Percentiles rank a stretch among this genome's conserved stretches.
Conservation (phyloP, 2,888 invertebrate genomes). For the Tricholauxania praeusta region DNA sequence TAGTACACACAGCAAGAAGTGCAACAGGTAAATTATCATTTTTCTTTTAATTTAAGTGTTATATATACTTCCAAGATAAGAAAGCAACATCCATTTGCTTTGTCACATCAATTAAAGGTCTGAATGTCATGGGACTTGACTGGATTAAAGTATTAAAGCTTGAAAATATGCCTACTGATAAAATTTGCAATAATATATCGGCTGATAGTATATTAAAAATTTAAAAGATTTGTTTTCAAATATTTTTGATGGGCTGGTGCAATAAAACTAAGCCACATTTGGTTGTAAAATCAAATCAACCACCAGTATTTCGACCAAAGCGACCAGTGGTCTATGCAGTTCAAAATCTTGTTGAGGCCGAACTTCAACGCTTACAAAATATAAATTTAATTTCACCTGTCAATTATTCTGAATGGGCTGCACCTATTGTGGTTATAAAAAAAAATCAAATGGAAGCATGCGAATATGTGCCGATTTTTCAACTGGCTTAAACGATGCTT, state of each 20-base stretch:
- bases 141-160: constrained; percentile 40
- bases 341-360: too few relatives aligned
- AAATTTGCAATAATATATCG: too few relatives aligned
- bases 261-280: constrained; percentile 44
- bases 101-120: constrained; percentile 36
- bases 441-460: too few relatives aligned
- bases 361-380: too few relatives aligned
- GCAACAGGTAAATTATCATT: constrained; percentile 44
- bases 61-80: constrained; percentile 35
- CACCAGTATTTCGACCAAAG: constrained; percentile 45
- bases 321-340: too few relatives aligned
- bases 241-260: constrained; percentile 39
- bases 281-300: constrained; percentile 39
- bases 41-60: constrained; percentile 41
- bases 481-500: too few relatives aligned
- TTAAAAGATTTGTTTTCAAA: constrained; percentile 41
- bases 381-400: too few relatives aligned
- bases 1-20: too few relatives aligned
- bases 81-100: constrained; percentile 20
- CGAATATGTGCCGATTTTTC: too few relatives aligned
- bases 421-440: too few relatives aligned
- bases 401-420: too few relatives aligned
- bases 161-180: constrained; percentile 37
- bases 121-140: constrained; percentile 34
- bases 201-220: constrained; percentile 9